phyloP scores from a whole-genome alignment of 2,113 vertebrate species.

The Pagrus major region DNA sequence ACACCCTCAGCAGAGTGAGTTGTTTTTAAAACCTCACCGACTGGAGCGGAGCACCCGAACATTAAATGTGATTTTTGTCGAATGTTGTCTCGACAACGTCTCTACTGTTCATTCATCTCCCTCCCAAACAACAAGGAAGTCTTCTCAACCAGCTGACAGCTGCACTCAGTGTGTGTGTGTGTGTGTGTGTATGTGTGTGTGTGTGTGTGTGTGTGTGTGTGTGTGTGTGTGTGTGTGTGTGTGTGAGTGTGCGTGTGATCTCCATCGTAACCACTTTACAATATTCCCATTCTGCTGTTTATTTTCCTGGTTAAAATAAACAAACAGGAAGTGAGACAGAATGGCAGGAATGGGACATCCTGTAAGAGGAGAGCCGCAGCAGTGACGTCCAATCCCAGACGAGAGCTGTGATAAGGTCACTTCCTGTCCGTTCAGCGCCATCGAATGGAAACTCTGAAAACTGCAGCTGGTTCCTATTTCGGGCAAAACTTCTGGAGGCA shows the following conservation, averaged over 20 bases:
- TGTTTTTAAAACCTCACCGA: conserved; percentile 8
- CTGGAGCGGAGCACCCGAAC: not conserved
- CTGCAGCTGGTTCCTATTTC: not conserved
- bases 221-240: not conserved
- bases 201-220: not conserved
- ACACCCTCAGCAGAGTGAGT: not conserved
- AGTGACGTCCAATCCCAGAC: conserved; percentile 29
- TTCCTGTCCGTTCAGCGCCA: conserved; percentile 41
- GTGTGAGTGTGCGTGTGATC: not conserved
- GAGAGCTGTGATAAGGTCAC: not conserved
- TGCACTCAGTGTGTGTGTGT: conserved; percentile 19
- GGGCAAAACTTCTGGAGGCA: not conserved
- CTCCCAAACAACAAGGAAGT: conserved; percentile 39
- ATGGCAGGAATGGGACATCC: conserved; percentile 53
- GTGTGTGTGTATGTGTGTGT: not conserved
- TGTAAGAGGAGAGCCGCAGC: not conserved
- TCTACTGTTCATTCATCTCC: conserved; percentile 46
- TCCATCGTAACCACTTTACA: conserved; percentile 25
- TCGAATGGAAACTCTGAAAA: not conserved
- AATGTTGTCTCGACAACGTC: conserved; percentile 39
- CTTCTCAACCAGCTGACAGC: conserved; percentile 60
- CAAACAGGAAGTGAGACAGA: conserved; percentile 56
- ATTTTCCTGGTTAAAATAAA: conserved; percentile 44
- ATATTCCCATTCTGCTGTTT: conserved; percentile 23
- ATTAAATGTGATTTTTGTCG: conserved; percentile 11